These are phyloP conservation scores for Gandaritis pyraliata DNA, from an alignment of 2,888 invertebrate species.

Conservation along the genomic window DNA sequence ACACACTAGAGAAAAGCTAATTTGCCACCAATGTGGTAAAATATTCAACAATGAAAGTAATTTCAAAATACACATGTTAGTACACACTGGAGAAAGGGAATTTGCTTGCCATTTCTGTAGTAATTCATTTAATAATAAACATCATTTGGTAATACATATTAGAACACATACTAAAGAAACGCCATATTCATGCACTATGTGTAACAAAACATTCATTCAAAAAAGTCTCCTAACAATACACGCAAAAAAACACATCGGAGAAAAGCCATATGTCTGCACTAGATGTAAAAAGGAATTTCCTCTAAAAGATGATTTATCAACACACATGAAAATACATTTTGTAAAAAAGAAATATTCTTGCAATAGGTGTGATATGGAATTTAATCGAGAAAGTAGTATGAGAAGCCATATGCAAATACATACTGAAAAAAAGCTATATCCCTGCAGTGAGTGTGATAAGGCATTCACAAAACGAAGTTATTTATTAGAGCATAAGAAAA, in stretches of 20 bases:
- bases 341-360: not conserved
- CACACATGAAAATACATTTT: not conserved
- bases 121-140: not conserved
- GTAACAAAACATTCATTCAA: not conserved
- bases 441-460: not conserved
- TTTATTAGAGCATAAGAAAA: not conserved
- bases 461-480: not conserved
- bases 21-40: not conserved
- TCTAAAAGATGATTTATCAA: not conserved
- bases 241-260: not conserved
- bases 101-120: not conserved
- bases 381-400: not conserved
- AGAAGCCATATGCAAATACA: not conserved
- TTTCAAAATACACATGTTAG: not conserved
- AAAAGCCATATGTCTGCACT: not conserved
- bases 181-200: not conserved
- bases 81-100: slow-evolving; percentile 1
- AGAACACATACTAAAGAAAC: not conserved
- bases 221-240: not conserved
- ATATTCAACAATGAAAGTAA: not conserved
- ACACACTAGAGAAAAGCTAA: not conserved
- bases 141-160: not conserved
- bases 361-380: not conserved
- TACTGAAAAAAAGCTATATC: not conserved
- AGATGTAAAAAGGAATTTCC: not conserved